phyloP scores from a whole-genome alignment of 2,888 invertebrate species.

The Arenicola marina region DNA sequence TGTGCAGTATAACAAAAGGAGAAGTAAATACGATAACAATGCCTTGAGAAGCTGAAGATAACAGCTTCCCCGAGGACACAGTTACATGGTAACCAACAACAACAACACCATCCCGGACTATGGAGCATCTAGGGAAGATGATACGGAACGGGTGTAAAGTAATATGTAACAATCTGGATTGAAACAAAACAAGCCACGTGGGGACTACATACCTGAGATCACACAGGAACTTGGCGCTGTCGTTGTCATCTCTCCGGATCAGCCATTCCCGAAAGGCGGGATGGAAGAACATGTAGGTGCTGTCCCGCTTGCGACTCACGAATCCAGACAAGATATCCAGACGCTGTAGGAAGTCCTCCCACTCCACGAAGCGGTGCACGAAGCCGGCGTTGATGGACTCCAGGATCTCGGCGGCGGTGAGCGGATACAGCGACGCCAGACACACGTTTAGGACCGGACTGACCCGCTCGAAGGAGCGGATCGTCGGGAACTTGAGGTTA shows the following conservation, averaged over 20 bases:
- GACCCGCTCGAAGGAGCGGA: constrained; percentile 82
- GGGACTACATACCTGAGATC: constrained; percentile 70
- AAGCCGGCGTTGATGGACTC: constrained; percentile 88
- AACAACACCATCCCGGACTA: too few species aligned
- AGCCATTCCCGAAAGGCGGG: constrained; percentile 98
- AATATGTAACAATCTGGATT: too few species aligned
- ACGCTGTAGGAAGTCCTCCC: constrained; percentile 88
- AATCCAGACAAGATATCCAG: constrained; percentile 86
- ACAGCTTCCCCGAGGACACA: too few species aligned
- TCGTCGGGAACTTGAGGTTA: constrained; percentile 86
- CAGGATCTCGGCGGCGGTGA: constrained; percentile 88
- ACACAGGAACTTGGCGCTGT: constrained; percentile 89
- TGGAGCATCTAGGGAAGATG: too few species aligned
- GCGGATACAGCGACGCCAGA: constrained; percentile 85
- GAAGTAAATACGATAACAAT: too few species aligned
- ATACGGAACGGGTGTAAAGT: too few species aligned
- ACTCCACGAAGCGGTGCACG: constrained; percentile 78
- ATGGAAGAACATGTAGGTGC: constrained; percentile 96
- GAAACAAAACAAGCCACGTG: too few species aligned
- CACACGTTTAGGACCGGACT: constrained; percentile 87
- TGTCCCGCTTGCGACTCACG: constrained; percentile 85
- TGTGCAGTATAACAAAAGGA: too few species aligned
- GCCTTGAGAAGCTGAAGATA: too few species aligned
- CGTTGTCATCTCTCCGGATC: constrained; percentile 71
- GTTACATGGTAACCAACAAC: too few species aligned